These are phyloP conservation scores for Mythimna loreyi DNA, from an alignment of 2,888 invertebrate genomes.

Conservation along the genomic window DNA sequence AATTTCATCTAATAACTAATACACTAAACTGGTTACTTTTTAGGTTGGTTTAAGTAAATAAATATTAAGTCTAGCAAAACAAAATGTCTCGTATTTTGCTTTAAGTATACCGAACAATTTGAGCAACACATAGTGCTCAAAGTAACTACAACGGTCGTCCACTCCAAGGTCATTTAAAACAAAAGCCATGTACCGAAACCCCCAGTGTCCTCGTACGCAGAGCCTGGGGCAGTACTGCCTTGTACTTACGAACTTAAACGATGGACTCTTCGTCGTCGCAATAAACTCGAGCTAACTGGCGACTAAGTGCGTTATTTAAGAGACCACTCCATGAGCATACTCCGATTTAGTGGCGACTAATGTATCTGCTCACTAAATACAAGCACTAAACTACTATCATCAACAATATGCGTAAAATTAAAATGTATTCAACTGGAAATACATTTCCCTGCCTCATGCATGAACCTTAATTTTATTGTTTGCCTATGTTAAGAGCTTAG, in stretches of 20 bases:
- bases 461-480: too few relatives aligned
- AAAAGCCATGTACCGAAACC: constrained; percentile 43
- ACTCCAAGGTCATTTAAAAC: constrained; percentile 44
- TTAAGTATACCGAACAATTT: not conserved
- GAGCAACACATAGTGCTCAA: not conserved
- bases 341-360: constrained; percentile 1
- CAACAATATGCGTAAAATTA: not conserved
- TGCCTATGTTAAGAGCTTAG: too few relatives aligned
- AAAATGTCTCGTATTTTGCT: too few relatives aligned
- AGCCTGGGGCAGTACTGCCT: constrained; percentile 55
- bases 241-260: constrained; percentile 64
- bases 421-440: not conserved
- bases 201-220: constrained; percentile 19
- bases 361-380: constrained; percentile 2
- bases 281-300: constrained; percentile 76
- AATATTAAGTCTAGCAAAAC: too few relatives aligned
- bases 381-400: not conserved
- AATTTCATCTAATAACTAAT: too few relatives aligned
- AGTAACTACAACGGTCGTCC: constrained; percentile 3
- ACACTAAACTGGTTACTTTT: too few relatives aligned
- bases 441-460: too few relatives aligned
- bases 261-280: constrained; percentile 65
- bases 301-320: constrained; percentile 75
- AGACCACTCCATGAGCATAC: constrained; percentile 45
- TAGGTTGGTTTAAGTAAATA: too few relatives aligned